Evolutionary conservation across 64 coral and sea anemone species (phyloP), one percentile per base, ranked within the genome.

Genomic region (Porites australiensis): DNA sequence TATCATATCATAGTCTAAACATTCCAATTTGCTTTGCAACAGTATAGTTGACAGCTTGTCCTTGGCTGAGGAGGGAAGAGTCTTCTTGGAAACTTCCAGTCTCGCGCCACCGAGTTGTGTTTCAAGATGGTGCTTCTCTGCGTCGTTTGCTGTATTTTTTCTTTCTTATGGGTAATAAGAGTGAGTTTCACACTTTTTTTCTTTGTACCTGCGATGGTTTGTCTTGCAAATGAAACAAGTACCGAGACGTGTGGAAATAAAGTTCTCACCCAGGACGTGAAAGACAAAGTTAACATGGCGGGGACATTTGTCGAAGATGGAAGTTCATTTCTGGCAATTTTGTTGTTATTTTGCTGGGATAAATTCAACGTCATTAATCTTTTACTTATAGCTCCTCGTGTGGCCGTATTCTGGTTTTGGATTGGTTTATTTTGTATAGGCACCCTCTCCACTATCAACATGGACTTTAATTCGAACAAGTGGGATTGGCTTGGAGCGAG

Each of bases 381-480:
- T 62, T 63, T 96, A 3, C n/a, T 44, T 21, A 90, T 72, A 12
- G 51, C 82, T 16, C 86, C 50, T 83, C 74, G 69, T 71, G 19
- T 96, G 18, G 59, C 95, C 16, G 72, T 88, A 27, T 93, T 93
- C 80, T 96, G 95, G 95, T 96, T 93, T 55, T 93, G 90, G 90
- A 11, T 83, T 13, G 49, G 50, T 46, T 62, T 96, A 48, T 74
- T 96, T 11, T 21, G 73, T 23, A 22, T 96, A 11, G 43, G 72
- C 15, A 59, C 77, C 13, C 21, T 93, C 46, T 86, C 95, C 11
- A 52, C 57, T 2, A 13, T 86, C 16, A 87, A 72, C 12, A 22
- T 71, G 2, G 95, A 96, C 82, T 70, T 93, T n/a, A 52, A 49
- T 4, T 65, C 75, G 4, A 61, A 54, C 3, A 23, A 66, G 70